Evolutionary conservation across 2,888 invertebrate species (phyloP).

Genomic region (Torymus tubicola): DNA sequence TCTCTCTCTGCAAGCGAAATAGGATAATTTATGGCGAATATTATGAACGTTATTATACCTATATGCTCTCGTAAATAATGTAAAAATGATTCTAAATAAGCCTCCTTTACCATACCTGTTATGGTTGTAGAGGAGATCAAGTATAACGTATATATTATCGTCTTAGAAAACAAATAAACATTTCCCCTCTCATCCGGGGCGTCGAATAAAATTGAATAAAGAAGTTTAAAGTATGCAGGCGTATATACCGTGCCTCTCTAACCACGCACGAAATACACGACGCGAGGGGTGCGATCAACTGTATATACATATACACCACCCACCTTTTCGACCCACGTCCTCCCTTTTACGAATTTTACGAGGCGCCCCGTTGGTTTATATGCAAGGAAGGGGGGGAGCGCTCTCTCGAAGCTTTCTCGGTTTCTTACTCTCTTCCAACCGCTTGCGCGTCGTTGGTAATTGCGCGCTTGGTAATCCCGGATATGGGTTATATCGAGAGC

Average conservation of each 20-base stretch:
- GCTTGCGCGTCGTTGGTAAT: constrained; percentile 60
- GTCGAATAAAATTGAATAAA: constrained; percentile 40
- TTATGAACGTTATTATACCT: too few relatives aligned
- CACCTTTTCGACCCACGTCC: too few relatives aligned
- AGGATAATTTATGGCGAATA: too few relatives aligned
- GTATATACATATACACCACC: too few relatives aligned
- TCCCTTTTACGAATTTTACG: constrained; percentile 39
- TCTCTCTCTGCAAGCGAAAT: too few relatives aligned
- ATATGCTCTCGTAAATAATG: not conserved
- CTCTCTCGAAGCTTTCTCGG: constrained; percentile 53
- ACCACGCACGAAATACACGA: too few relatives aligned
- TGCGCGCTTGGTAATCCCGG: constrained; percentile 70
- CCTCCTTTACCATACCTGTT: too few relatives aligned
- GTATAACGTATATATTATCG: too few relatives aligned
- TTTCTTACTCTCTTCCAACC: constrained; percentile 60
- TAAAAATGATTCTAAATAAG: not conserved
- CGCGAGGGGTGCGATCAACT: too few relatives aligned
- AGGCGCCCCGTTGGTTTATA: constrained; percentile 64
- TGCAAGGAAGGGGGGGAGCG: constrained; percentile 66
- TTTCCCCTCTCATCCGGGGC: not conserved
- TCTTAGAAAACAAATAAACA: too few relatives aligned
- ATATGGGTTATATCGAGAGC: constrained; percentile 70
- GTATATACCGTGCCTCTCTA: too few relatives aligned
- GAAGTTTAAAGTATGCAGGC: constrained; percentile 8
- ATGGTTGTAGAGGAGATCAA: too few relatives aligned